These are phyloP conservation scores for Philotrypesis tridentata DNA, from an alignment of 1,140 invertebrate genomes.

Conservation along the genomic window DNA sequence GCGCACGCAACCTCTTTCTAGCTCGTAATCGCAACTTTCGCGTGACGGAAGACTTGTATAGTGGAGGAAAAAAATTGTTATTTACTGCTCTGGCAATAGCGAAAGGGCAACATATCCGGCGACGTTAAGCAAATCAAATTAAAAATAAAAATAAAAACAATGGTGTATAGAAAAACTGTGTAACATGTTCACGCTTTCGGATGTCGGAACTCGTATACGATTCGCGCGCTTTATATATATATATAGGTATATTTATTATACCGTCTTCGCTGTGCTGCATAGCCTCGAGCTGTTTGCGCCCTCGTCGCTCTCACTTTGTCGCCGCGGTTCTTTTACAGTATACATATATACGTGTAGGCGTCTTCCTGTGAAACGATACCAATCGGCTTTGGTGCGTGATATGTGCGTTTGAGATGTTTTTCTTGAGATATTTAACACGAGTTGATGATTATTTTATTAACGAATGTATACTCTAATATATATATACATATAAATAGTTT, in stretches of 20 bases:
- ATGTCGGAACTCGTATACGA: not conserved
- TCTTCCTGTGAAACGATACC: not conserved
- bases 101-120: not conserved
- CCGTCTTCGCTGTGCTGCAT: not conserved
- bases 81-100: not conserved
- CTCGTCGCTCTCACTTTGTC: not conserved
- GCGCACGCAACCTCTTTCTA: slow-evolving; percentile 1
- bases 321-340: not conserved
- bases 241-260: not conserved
- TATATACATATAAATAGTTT: not conserved
- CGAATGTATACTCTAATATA: not conserved
- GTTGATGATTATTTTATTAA: not conserved
- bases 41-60: not conserved
- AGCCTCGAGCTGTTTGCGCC: not conserved
- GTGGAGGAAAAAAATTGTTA: not conserved
- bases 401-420: not conserved
- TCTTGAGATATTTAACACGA: not conserved
- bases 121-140: not conserved
- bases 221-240: not conserved
- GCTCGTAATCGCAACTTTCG: not conserved
- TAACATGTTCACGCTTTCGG: not conserved
- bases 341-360: not conserved
- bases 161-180: not conserved
- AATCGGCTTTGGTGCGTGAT: not conserved
- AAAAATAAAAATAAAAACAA: not conserved